Conservation (phyloP, 2,797 vertebrate species). For the Lates japonicus region DNA sequence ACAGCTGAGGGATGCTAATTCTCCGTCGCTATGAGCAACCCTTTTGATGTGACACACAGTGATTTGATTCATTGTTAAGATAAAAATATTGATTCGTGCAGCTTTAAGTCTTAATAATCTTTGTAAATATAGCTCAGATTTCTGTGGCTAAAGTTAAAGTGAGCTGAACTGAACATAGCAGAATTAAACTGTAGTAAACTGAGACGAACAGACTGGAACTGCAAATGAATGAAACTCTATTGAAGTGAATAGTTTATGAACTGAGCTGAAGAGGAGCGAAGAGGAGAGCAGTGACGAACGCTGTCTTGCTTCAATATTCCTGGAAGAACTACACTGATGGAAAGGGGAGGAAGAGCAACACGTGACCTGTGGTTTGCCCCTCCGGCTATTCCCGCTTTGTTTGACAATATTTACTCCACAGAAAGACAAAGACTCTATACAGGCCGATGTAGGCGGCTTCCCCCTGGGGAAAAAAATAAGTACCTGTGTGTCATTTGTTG, state of each 20-base stretch:
- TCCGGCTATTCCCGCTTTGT: slow-evolving; percentile 35
- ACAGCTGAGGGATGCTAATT: too few species aligned
- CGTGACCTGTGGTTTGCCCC: neutral
- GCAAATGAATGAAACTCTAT: neutral
- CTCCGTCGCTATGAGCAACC: too few species aligned
- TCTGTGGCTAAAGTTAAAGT: neutral
- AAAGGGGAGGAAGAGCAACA: slow-evolving; percentile 17
- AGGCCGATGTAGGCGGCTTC: slow-evolving; percentile 2
- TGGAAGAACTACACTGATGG: slow-evolving; percentile 2
- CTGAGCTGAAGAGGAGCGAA: neutral
- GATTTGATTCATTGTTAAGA: too few species aligned
- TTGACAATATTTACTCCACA: slow-evolving; percentile 61
- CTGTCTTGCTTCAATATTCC: neutral
- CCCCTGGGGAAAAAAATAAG: slow-evolving; percentile 25
- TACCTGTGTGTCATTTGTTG: slow-evolving; percentile 33
- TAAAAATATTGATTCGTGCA: too few species aligned
- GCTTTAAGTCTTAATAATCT: neutral
- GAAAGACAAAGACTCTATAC: slow-evolving; percentile 38
- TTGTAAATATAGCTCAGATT: neutral
- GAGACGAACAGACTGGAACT: neutral
- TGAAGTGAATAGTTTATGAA: neutral
- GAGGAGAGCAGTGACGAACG: neutral
- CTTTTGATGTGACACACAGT: too few species aligned
- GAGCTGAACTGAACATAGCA: neutral
- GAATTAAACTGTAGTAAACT: neutral